Evolutionary conservation across 2,797 vertebrate species (phyloP).

Genomic region (Varecia variegata): DNA sequence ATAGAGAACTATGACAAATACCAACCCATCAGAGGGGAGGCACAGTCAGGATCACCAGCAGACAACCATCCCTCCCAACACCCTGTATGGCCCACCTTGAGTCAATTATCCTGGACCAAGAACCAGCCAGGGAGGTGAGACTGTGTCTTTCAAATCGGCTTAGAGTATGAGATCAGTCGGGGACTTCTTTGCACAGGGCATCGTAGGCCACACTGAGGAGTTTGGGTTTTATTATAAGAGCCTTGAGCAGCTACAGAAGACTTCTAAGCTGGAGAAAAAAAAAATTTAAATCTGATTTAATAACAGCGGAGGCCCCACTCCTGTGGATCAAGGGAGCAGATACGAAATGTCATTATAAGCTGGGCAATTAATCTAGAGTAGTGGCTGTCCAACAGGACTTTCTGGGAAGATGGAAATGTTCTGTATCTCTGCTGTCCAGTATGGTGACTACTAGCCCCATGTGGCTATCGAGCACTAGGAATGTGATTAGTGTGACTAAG

Average conservation of each 20-base stretch:
- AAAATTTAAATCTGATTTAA: neutral
- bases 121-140: neutral
- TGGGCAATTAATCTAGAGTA: neutral
- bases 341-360: neutral
- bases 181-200: neutral
- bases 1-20: neutral
- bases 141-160: neutral
- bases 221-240: neutral
- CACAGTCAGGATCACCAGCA: neutral
- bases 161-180: neutral
- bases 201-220: neutral
- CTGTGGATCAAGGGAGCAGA: neutral
- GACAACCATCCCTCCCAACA: neutral
- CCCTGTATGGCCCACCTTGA: neutral
- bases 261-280: neutral
- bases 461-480: neutral
- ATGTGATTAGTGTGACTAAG: no score
- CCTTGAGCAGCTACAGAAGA: neutral
- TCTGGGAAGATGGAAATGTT: neutral
- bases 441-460: neutral
- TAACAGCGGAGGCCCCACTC: neutral
- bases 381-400: neutral
- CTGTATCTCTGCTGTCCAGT: neutral
- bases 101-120: neutral
- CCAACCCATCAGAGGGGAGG: neutral